Conservation (phyloP, 2,113 vertebrate genomes). For the Scopus umbretta region DNA sequence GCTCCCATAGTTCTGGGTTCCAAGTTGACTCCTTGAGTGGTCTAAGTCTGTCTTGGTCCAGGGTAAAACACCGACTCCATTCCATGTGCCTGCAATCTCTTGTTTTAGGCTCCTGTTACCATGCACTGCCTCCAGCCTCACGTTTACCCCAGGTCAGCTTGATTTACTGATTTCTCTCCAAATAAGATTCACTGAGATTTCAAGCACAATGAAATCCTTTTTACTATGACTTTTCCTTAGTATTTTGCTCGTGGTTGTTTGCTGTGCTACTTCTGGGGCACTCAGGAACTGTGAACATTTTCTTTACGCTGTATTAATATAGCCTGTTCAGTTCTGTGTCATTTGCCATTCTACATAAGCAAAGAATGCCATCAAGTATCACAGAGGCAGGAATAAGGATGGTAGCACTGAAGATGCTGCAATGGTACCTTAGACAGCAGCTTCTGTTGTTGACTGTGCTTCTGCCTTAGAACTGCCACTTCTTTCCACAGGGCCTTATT, state of each 20-base stretch:
- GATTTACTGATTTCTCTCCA: not conserved
- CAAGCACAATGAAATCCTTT: not conserved
- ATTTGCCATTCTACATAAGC: slow-evolving; percentile 55
- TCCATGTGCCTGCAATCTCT: not conserved
- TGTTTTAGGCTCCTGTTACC: not conserved
- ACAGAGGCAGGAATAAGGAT: slow-evolving; percentile 34
- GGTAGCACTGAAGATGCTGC: slow-evolving; percentile 48
- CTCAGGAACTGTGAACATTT: slow-evolving; percentile 38
- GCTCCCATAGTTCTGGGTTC: not conserved
- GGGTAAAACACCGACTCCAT: not conserved
- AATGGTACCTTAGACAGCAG: slow-evolving; percentile 70
- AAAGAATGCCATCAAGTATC: slow-evolving; percentile 37
- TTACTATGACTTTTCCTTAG: not conserved
- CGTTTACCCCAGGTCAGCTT: not conserved
- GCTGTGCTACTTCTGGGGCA: slow-evolving; percentile 20
- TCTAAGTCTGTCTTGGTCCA: not conserved
- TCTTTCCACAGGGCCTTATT: slow-evolving; percentile 67
- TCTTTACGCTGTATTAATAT: slow-evolving; percentile 5
- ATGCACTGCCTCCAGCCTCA: slow-evolving; percentile 1
- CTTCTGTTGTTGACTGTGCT: slow-evolving; percentile 71
- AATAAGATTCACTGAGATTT: not conserved
- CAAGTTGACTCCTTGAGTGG: not conserved
- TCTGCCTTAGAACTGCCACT: slow-evolving; percentile 67
- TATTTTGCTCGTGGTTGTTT: not conserved
- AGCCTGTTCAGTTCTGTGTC: slow-evolving; percentile 59